These are phyloP conservation scores for Psittacula derbiana DNA, from an alignment of 2,797 vertebrate species.

Conservation along the genomic window DNA sequence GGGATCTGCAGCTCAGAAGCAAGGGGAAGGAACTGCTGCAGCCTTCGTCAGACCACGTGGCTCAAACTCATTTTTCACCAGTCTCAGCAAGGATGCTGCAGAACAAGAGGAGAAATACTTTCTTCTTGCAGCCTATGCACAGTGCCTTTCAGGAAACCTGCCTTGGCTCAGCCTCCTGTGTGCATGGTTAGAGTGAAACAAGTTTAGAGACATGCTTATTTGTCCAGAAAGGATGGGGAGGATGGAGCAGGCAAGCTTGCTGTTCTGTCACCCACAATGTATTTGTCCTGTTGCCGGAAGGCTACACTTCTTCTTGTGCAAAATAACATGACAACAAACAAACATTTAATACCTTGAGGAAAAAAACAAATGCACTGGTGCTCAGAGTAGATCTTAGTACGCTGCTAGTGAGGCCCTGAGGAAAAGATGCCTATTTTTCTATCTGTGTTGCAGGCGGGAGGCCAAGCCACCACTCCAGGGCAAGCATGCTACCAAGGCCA, in stretches of 20 bases:
- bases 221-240: neutral
- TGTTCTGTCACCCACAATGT: neutral
- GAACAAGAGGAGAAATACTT: neutral
- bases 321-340: neutral
- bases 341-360: neutral
- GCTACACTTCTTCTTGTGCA: neutral
- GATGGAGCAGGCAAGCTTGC: neutral
- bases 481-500: neutral
- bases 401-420: neutral
- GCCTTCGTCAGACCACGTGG: neutral
- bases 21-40: neutral
- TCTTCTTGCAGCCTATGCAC: rapidly evolving
- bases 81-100: neutral
- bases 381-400: neutral
- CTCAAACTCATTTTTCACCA: neutral
- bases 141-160: neutral
- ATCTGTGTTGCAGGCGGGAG: rapidly evolving
- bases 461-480: neutral
- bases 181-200: neutral
- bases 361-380: neutral
- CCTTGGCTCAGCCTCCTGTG: neutral
- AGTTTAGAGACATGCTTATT: neutral
- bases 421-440: neutral
- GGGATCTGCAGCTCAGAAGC: neutral
- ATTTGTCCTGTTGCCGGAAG: neutral